A percentile compares a stretch with the other conserved stretches of the same genome.
Evolutionary conservation across 2,113 vertebrate genomes (phyloP).

Genomic region (Saiga tatarica): DNA sequence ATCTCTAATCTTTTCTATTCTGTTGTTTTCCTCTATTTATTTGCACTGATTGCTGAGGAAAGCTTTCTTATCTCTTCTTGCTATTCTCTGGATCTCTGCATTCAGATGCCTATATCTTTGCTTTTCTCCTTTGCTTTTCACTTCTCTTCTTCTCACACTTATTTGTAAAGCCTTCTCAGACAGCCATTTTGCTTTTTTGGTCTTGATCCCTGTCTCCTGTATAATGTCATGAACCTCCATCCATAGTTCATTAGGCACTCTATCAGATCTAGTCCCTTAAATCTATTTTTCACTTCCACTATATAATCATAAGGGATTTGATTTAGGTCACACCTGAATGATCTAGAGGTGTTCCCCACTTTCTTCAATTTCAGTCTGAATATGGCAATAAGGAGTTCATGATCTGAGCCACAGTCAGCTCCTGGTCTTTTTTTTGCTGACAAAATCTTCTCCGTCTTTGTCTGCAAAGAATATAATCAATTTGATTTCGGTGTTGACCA

Average conservation of each 20-base stretch:
- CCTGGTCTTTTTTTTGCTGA: too few species aligned
- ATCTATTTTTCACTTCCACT: neutral
- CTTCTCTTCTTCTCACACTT: neutral
- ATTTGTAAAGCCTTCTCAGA: neutral
- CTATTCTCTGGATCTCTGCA: neutral
- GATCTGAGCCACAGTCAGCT: too few species aligned
- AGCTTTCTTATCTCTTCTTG: neutral
- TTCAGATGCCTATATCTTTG: neutral
- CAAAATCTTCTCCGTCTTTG: too few species aligned
- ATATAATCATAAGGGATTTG: neutral
- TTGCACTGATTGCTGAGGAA: neutral
- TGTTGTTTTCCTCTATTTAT: neutral
- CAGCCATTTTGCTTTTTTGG: neutral
- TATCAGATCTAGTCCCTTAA: neutral
- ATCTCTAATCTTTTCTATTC: too few species aligned
- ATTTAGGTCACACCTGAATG: neutral
- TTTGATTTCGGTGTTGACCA: too few species aligned
- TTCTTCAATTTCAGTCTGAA: too few species aligned
- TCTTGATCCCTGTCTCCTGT: neutral
- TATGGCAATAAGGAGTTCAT: too few species aligned
- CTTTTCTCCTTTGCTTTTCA: neutral
- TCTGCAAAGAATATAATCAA: too few species aligned
- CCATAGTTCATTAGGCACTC: neutral
- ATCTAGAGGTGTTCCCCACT: too few species aligned
- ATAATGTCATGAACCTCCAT: neutral